Conservation (phyloP, 2,888 invertebrate species). For the Hydraecia micacea region DNA sequence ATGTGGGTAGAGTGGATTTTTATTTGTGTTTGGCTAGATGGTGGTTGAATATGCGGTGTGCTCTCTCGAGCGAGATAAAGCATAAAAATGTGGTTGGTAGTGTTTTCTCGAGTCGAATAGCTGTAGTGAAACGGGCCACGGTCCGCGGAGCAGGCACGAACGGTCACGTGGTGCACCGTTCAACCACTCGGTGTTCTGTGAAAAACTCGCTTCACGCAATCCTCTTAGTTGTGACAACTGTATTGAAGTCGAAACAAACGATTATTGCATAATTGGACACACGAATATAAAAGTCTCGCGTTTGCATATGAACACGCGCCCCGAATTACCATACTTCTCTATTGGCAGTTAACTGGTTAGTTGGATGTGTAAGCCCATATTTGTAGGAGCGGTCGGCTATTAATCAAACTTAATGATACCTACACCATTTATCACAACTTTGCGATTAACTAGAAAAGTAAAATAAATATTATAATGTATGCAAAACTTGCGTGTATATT, state of each 20-base stretch:
- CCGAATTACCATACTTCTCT: slow-evolving; percentile 45
- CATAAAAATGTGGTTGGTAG: slow-evolving; percentile 85
- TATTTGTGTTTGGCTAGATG: slow-evolving; percentile 57
- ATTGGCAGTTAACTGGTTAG: slow-evolving; percentile 12
- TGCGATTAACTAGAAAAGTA: background rate
- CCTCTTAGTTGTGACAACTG: slow-evolving; percentile 55
- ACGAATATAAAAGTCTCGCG: slow-evolving; percentile 37
- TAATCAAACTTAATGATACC: slow-evolving; percentile 22
- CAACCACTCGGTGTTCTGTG: slow-evolving; percentile 59
- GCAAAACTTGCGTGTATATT: slow-evolving; percentile 11
- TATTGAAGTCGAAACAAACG: slow-evolving; percentile 52
- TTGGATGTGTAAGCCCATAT: slow-evolving; percentile 18
- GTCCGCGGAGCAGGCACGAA: slow-evolving; percentile 79
- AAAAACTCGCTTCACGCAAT: slow-evolving; percentile 63
- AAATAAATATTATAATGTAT: slow-evolving; percentile 27
- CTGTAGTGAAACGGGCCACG: slow-evolving; percentile 89
- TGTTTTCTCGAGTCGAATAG: slow-evolving; percentile 87
- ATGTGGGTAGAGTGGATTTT: slow-evolving; percentile 73
- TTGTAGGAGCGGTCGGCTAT: slow-evolving; percentile 22
- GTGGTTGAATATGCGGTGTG: slow-evolving; percentile 69
- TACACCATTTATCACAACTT: background rate
- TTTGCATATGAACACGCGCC: slow-evolving; percentile 42
- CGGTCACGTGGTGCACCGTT: slow-evolving; percentile 64
- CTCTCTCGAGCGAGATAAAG: slow-evolving; percentile 84
- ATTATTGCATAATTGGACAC: slow-evolving; percentile 61